These are phyloP conservation scores for Neoniphon sammara DNA, from an alignment of 2,797 vertebrate species.

Conservation along the genomic window DNA sequence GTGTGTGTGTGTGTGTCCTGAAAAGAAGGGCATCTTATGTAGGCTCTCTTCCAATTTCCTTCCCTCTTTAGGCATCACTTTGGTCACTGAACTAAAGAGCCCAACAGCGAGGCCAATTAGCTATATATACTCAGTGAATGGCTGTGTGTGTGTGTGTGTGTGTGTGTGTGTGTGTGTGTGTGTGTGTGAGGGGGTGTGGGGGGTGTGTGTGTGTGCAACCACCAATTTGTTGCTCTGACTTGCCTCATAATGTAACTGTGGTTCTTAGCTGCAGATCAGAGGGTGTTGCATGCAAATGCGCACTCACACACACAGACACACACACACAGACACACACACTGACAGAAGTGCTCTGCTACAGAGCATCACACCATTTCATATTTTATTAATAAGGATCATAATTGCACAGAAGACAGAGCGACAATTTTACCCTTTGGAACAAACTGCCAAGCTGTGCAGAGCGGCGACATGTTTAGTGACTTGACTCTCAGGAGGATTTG, in stretches of 20 bases:
- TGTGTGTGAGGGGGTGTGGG: background rate
- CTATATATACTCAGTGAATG: conserved; percentile 60
- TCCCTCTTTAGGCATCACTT: conserved; percentile 25
- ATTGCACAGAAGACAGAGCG: conserved; percentile 39
- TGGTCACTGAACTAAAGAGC: conserved; percentile 58
- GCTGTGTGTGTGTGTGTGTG: conserved; percentile 10
- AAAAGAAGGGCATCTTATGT: conserved; percentile 24
- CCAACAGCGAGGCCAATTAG: conserved; percentile 60
- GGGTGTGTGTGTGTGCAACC: no score
- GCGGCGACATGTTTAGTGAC: conserved; percentile 34
- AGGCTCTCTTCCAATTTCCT: conserved; percentile 51
- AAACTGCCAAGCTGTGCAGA: conserved; percentile 26
- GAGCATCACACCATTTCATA: conserved; percentile 40
- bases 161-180: conserved; percentile 6
- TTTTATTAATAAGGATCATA: conserved; percentile 49
- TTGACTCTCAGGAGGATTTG: conserved; percentile 15
- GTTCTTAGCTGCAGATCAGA: conserved; percentile 51
- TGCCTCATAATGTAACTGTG: conserved; percentile 48
- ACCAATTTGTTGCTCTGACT: conserved; percentile 61
- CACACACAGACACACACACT: conserved; percentile 10
- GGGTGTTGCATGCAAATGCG: background rate
- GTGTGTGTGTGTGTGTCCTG: conserved; percentile 7
- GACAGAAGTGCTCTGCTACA: conserved; percentile 7
- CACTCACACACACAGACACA: background rate
- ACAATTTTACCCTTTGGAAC: conserved; percentile 34